phyloP scores from a whole-genome alignment of 1,140 invertebrate genomes.

The Zaprionus tsacasi region DNA sequence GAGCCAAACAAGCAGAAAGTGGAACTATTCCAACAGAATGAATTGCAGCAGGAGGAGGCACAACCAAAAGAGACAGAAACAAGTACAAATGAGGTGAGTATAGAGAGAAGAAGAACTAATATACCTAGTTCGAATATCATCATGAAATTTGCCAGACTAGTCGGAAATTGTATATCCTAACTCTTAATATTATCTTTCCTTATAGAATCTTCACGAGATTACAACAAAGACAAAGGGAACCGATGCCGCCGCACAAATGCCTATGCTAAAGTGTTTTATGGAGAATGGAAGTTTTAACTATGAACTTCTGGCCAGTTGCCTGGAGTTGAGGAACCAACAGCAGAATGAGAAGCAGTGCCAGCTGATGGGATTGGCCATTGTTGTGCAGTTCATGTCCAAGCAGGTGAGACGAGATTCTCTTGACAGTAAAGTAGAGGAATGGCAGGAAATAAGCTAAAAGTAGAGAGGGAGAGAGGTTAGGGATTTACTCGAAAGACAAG shows the following conservation, averaged over 20 bases:
- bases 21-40: not conserved
- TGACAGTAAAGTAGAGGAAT: not conserved
- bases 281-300: conserved; percentile 49
- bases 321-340: conserved; percentile 40
- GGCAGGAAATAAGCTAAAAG: not conserved
- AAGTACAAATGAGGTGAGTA: conserved; percentile 17
- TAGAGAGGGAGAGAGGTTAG: not conserved
- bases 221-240: not conserved
- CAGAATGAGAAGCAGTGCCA: conserved; percentile 46
- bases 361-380: conserved; percentile 57
- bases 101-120: fast-evolving
- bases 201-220: not conserved
- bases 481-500: conserved; percentile 38
- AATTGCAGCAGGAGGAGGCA: conserved; percentile 6
- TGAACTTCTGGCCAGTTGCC: conserved; percentile 43
- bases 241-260: conserved; percentile 38
- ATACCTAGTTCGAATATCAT: not conserved
- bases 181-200: not conserved
- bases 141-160: not conserved
- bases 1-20: not conserved
- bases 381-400: conserved; percentile 64
- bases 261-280: conserved; percentile 52
- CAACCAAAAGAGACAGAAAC: conserved; percentile 5
- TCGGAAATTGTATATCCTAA: too few relatives aligned
- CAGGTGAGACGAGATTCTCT: conserved; percentile 46